These are phyloP conservation scores for Hippocampus guttulatus DNA, from an alignment of 2,113 vertebrate genomes.

Conservation along the genomic window DNA sequence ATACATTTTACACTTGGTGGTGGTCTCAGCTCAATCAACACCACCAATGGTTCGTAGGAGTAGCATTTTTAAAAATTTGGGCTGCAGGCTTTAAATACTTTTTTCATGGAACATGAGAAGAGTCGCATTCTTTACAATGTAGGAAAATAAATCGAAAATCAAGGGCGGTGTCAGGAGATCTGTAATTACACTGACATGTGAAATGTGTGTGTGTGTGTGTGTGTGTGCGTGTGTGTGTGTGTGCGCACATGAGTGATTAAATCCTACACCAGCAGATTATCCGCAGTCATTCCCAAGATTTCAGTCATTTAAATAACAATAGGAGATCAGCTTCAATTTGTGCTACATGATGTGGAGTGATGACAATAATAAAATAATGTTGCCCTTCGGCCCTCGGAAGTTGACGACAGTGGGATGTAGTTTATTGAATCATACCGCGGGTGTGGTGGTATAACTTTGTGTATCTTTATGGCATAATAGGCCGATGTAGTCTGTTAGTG, in stretches of 20 bases:
- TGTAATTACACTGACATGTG: neutral
- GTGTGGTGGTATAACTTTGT: neutral
- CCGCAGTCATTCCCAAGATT: constrained; percentile 34
- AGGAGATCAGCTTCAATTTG: constrained; percentile 53
- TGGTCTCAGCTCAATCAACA: neutral
- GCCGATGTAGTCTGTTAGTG: constrained; percentile 1
- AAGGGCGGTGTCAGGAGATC: neutral
- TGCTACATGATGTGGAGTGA: constrained; percentile 24
- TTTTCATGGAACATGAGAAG: neutral
- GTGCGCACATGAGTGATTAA: neutral
- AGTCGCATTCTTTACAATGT: neutral
- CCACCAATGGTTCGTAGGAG: neutral
- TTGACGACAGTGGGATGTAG: constrained; percentile 10
- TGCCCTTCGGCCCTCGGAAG: constrained; percentile 27
- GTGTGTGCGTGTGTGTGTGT: neutral
- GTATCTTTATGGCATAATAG: neutral
- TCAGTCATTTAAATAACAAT: constrained; percentile 55
- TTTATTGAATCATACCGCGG: neutral
- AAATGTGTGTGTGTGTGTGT: neutral
- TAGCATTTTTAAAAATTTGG: neutral
- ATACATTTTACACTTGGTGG: neutral
- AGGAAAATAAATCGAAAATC: neutral
- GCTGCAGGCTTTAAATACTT: neutral
- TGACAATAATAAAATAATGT: constrained; percentile 29
- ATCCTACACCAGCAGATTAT: constrained; percentile 27